Conservation (phyloP, 2,797 vertebrate genomes). For the Darevskia mixta region DNA sequence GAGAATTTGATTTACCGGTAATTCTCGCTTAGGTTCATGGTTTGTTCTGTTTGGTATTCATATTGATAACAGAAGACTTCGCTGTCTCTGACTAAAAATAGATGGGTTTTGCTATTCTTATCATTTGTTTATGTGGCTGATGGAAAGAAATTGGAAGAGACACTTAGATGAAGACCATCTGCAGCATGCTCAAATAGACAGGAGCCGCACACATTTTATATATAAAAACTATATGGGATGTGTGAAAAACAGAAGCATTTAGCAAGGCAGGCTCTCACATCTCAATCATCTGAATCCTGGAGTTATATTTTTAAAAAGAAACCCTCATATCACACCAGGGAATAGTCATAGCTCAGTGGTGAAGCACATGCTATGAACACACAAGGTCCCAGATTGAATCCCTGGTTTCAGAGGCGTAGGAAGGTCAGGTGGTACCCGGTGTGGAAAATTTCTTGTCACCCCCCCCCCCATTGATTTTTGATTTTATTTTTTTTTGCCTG, state of each 20-base stretch:
- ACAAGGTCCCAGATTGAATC: neutral
- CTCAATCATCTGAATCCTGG: neutral
- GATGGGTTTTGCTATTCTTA: constrained; percentile 16
- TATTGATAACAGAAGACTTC: neutral
- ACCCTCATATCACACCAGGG: neutral
- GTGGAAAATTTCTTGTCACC: too few species aligned
- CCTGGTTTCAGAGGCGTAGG: neutral
- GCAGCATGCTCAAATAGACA: constrained; percentile 21
- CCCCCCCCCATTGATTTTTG: too few species aligned
- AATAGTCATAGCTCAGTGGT: neutral
- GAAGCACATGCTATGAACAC: neutral
- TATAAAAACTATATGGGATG: neutral
- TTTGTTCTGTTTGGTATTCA: neutral
- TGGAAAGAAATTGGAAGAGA: neutral
- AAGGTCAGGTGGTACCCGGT: too few species aligned
- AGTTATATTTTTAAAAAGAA: neutral
- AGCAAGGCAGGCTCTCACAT: neutral
- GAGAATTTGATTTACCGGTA: neutral
- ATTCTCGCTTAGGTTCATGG: neutral
- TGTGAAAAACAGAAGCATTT: constrained; percentile 12
- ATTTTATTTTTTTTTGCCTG: too few species aligned
- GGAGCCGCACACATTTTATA: neutral
- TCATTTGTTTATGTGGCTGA: constrained; percentile 21
- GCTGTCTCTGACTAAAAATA: constrained; percentile 21
- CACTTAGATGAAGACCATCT: constrained; percentile 25